phyloP scores from a whole-genome alignment of 2,113 vertebrate genomes.

The Xiphophorus hellerii region DNA sequence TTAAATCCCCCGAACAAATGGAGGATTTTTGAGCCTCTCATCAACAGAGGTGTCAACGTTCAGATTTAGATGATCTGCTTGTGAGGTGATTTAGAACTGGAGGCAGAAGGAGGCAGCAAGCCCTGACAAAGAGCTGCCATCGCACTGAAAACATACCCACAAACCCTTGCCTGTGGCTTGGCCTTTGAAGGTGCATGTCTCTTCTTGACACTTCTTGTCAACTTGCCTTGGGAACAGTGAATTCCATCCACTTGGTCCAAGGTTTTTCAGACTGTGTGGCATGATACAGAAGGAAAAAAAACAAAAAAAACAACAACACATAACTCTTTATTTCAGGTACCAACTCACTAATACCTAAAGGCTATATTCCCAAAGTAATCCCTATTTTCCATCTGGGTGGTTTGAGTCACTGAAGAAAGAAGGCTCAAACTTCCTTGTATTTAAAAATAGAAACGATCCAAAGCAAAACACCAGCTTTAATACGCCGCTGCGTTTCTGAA shows the following conservation, averaged over 20 bases:
- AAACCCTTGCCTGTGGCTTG: conserved; percentile 79
- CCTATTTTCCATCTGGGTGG: neutral
- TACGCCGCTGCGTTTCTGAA: neutral
- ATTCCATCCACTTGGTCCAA: conserved; percentile 63
- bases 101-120: conserved; percentile 71
- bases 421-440: neutral
- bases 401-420: neutral
- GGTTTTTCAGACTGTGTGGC: conserved; percentile 64
- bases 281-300: conserved; percentile 66
- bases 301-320: conserved; percentile 33
- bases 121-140: conserved; percentile 79
- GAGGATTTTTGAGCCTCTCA: conserved; percentile 7
- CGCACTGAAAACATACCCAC: conserved; percentile 70
- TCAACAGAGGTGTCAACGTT: conserved; percentile 29
- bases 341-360: conserved; percentile 55
- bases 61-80: conserved; percentile 45
- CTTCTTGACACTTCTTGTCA: conserved; percentile 82
- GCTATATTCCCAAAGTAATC: conserved; percentile 22
- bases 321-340: conserved; percentile 59
- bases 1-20: conserved; percentile 16
- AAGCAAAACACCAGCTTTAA: neutral
- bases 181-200: conserved; percentile 76
- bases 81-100: conserved; percentile 50
- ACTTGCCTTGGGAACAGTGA: conserved; percentile 70
- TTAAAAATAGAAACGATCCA: neutral